phyloP scores from a whole-genome alignment of 2,888 invertebrate species.

The Drosophila yooni region DNA sequence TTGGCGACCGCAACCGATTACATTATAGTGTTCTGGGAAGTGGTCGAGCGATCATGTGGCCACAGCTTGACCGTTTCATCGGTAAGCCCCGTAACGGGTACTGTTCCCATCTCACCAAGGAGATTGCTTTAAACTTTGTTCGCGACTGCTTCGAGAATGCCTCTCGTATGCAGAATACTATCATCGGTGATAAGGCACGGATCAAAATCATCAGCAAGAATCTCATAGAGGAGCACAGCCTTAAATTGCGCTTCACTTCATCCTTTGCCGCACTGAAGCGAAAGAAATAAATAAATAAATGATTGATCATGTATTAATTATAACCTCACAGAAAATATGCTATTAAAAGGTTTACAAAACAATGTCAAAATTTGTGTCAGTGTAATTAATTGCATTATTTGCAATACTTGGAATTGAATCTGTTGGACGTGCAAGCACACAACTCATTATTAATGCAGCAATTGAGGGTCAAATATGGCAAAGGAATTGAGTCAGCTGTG shows the following conservation, averaged over 20 bases:
- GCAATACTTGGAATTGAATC: slow-evolving; percentile 11
- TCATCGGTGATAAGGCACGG: neutral
- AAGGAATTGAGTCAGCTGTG: slow-evolving; percentile 1
- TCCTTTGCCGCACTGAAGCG: neutral
- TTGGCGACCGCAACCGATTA: neutral
- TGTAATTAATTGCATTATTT: slow-evolving; percentile 42
- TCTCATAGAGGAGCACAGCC: neutral
- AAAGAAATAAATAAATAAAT: too few relatives aligned
- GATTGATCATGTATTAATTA: too few relatives aligned
- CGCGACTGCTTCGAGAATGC: neutral
- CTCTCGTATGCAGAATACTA: neutral
- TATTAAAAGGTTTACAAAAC: neutral
- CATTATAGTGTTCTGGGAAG: neutral
- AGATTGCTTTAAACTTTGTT: neutral
- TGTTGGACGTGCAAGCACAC: slow-evolving; percentile 13
- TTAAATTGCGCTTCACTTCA: neutral
- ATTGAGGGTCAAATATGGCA: slow-evolving; percentile 24
- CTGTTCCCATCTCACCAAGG: neutral
- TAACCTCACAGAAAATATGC: neutral
- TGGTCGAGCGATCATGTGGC: neutral
- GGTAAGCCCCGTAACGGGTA: neutral
- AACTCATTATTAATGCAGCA: slow-evolving; percentile 56
- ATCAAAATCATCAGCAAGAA: neutral
- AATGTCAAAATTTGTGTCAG: neutral
- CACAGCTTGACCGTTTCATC: neutral